Base-by-base conservation (phyloP, 2,797 vertebrate genomes). In the Myotis daubentonii region DNA sequence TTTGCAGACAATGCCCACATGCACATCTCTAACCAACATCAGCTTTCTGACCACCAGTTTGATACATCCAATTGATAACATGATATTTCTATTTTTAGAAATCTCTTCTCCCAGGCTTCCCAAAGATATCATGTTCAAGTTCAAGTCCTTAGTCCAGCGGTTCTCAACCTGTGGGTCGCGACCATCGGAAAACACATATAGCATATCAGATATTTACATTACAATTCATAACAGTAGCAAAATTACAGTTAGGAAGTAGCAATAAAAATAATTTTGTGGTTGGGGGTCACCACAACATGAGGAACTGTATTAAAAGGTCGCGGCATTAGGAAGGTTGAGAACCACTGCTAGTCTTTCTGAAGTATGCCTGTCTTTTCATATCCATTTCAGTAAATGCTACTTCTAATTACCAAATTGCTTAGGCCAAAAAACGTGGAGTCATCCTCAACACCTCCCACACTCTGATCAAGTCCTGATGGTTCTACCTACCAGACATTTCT, bases 1-100 rank as follows among this genome's bases (percentile, higher is more conserved):
- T 55, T 85, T 90, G 38, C n/a, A 80, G 11, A 89, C 19, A 92
- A 60, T 84, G 51, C 20, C 19, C 47, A 83, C 70, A 91, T 86
- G 68, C 84, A 20, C 38, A 74, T 79, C 62, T 86, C 55, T 55
- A 89, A 51, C 17, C 30, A 23, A 76, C 75, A 84, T 87, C 11
- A 80, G 12, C 15, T 81, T 90, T 79, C 30, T 96, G 65, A 66
- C 53, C 19, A 70, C 66, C 6, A 79, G 17, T 68, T 57, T 88
- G 36, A 60, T 41, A 38, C 6, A 83, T 91, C 28, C 68, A 62
- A 89, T 15, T 89, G 71, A 81, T 87, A 88, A 94, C 49, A 25
- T 70, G 20, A 16, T 75, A 85, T 80, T 94, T 84, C 80, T 47
- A 47, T 47, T 47, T 47, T 47, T 47, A 47, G 44, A 47, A 47